Evolutionary conservation across 1,140 invertebrate genomes (phyloP).

Genomic region (Bicyclus anynana): DNA sequence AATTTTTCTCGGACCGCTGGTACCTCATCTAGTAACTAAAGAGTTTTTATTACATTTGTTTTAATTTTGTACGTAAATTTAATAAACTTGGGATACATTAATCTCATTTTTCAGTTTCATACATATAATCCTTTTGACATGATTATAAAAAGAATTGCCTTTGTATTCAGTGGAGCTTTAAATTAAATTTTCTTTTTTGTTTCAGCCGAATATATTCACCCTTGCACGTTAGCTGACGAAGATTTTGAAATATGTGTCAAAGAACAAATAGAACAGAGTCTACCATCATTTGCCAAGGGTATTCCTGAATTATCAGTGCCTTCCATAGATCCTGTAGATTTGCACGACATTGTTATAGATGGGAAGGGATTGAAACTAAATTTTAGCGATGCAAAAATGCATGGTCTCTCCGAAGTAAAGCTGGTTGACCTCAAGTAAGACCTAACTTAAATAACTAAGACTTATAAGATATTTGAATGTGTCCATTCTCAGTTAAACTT

Average conservation of each 20-base stretch:
- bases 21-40: no score
- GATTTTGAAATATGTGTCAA: conserved; percentile 67
- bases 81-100: no score
- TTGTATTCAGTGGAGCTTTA: background rate
- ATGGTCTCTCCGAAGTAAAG: conserved; percentile 44
- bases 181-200: conserved; percentile 24
- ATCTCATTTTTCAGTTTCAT: no score
- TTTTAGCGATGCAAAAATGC: conserved; percentile 48
- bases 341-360: conserved; percentile 58
- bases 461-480: no score
- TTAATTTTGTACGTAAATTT: no score
- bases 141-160: no score
- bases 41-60: no score
- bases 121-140: no score
- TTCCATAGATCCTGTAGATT: conserved; percentile 61
- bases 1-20: no score
- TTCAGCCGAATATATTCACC: conserved; percentile 75
- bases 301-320: conserved; percentile 65
- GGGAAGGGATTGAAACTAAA: conserved; percentile 52
- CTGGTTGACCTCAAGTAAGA: conserved; percentile 56
- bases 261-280: conserved; percentile 57
- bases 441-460: no score
- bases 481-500: no score
- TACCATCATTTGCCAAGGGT: conserved; percentile 69
- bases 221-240: conserved; percentile 62